Percentiles rank a stretch among this genome's conserved stretches.
Evolutionary conservation across 2,113 vertebrate genomes (phyloP).

Genomic region (Calidris pygmaea): DNA sequence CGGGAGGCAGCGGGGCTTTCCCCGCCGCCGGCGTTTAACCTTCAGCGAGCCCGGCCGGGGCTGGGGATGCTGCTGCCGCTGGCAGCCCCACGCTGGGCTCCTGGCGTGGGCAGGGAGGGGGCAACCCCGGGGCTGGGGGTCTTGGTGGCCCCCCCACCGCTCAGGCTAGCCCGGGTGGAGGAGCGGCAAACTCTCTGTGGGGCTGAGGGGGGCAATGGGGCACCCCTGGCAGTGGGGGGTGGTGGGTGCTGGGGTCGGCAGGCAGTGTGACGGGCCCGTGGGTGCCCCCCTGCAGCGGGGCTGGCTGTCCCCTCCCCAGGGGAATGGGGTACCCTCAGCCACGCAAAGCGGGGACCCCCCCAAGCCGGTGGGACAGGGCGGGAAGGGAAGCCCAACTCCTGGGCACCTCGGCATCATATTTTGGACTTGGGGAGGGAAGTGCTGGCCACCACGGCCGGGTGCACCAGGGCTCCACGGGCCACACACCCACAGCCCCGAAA

Average conservation of each 20-base stretch:
- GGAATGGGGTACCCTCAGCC: neutral
- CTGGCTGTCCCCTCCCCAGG: neutral
- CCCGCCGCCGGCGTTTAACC: slow-evolving; percentile 48
- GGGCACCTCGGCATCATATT: fast-evolving
- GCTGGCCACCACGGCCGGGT: neutral
- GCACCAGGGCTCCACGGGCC: neutral
- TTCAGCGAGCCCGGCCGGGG: slow-evolving; percentile 28
- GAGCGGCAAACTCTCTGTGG: neutral
- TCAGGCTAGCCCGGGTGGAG: neutral
- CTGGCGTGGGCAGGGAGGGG: neutral
- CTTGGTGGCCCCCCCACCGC: neutral
- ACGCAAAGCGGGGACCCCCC: neutral
- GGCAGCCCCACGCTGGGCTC: neutral
- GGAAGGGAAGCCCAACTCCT: neutral
- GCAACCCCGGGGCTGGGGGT: neutral
- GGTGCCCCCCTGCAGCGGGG: neutral
- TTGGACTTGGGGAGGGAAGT: neutral
- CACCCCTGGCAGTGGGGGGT: neutral
- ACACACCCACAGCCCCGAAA: fast-evolving
- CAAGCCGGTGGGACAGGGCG: fast-evolving
- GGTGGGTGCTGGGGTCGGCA: neutral
- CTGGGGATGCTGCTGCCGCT: neutral
- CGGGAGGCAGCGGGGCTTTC: neutral
- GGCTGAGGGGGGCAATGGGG: neutral
- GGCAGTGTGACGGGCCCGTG: neutral